Conservation (phyloP, 2,797 vertebrate genomes). For the Percopsis omiscomaycus region DNA sequence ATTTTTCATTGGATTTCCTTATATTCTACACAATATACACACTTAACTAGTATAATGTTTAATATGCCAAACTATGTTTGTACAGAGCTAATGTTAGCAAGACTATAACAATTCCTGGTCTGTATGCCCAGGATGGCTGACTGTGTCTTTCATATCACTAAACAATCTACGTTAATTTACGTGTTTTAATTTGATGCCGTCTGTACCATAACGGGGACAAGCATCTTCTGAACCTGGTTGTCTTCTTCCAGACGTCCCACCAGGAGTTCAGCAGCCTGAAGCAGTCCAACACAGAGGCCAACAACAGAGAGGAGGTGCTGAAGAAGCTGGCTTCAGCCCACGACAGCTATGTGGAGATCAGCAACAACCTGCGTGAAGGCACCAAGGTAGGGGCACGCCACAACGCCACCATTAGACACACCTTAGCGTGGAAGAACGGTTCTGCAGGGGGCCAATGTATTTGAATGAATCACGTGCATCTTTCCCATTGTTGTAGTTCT, state of each 20-base stretch:
- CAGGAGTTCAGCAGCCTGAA: constrained; percentile 97
- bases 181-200: neutral
- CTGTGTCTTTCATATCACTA: no score
- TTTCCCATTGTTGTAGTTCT: constrained; percentile 80
- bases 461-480: constrained; percentile 40
- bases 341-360: constrained; percentile 97
- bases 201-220: neutral
- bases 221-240: neutral
- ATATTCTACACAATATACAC: no score
- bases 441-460: constrained; percentile 29
- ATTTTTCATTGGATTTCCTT: no score
- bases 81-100: no score
- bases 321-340: constrained; percentile 96
- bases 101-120: no score
- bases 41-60: no score
- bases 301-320: constrained; percentile 93
- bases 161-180: no score
- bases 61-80: no score
- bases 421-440: neutral
- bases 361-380: constrained; percentile 92
- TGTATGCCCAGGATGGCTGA: no score
- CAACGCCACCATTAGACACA: neutral
- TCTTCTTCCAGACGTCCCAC: constrained; percentile 80
- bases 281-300: constrained; percentile 93
- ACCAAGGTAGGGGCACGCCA: constrained; percentile 85